Evolutionary conservation across 1,140 invertebrate genomes (phyloP), one percentile per base, ranked within the genome.

Genomic region (Microplitis mediator): DNA sequence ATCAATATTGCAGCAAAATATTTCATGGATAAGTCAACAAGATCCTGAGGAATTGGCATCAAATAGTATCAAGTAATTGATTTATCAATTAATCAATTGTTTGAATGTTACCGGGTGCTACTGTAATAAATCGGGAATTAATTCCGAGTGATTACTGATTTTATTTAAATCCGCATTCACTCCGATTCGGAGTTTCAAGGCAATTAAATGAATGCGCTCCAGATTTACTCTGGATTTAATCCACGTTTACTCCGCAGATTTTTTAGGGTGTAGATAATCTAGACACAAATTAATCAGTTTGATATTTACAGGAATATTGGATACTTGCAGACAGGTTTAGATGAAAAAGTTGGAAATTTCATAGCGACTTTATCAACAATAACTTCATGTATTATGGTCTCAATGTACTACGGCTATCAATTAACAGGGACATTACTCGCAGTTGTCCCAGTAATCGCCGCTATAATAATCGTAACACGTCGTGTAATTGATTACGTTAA

Each of bases 11-110:
- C 58, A 50, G 35, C 69, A 70, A 34, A 70, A 61, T 51, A 70
- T 70, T 9, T 45, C 69, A 9, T 70, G 69, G 69, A 45, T 70
- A 8, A 16, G 31, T 51, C 45, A 51, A 13, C 69, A 70, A 70
- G 56, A 62, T 31, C 45, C 69, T 6, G 69, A 45, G 4, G 39
- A 62, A n/a, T 62, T 70, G 56, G 58, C 69, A n/a, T 6, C 39
- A 11, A 62, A 11, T 3, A 70, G 69, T 62, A 70, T 70, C 35
- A 70, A 14, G 69, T 70, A 35, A 31, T 0, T 32, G 2, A 6
- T 1, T 56, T 51, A 51, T 51, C 45, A 51, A 9, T n/a, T n/a
- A 14, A 5, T 16, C 23, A 23, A 23, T 23, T 23, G 23, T 23
- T 23, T 23, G 0, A 23, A 23, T 23, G 0, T 23, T 23, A n/a